Evolutionary conservation across 2,113 vertebrate genomes (phyloP), one percentile per base, ranked within the genome.

Genomic region (Myxocyprinus asiaticus): DNA sequence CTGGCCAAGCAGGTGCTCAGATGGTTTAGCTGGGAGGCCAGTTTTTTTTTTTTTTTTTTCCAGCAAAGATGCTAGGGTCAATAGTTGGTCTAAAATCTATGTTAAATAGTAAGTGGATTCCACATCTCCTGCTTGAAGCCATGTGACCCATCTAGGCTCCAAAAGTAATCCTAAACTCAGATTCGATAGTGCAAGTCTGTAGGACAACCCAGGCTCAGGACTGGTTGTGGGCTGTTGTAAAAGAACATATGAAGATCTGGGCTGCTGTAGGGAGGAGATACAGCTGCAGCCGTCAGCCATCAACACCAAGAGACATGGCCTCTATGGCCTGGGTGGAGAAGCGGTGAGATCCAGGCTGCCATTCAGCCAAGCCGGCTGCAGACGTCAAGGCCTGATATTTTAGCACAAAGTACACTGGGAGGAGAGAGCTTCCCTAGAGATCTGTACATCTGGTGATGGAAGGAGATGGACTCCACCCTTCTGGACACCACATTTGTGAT

Each of bases 241-340:
- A 70, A 7, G 55, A 69, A 88, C 89, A 88, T 91, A 88, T 89
- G 87, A 85, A 82, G 70, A 15, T 17, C 43, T 65, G 78, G 77
- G 75, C 73, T 48, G 44, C 68, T 43, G 15, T 68, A 45, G 56
- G 82, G 86, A 87, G 66, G 87, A 72, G 77, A 72, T 66, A 15
- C 55, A 4, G 44, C 15, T 9, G 42, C 59, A 78, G 67, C 75
- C 66, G 62, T 68, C 22, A 58, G 48, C 67, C 48, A 33, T 79
- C 77, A 87, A 82, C 83, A 88, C 87, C 84, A 85, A 88, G 84
- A 84, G 84, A 87, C n/a, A n/a, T 81, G 69, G 83, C 90, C 90
- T 88, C 92, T 78, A 43, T 14, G 58, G 87, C 77, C 80, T 90
- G 90, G 91, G 92, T 86, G 91, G 92, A 90, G 87, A 73, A 58